Evolutionary conservation across 2,113 vertebrate species (phyloP), one percentile per base, ranked within the genome.

Genomic region (Barbus barbus): DNA sequence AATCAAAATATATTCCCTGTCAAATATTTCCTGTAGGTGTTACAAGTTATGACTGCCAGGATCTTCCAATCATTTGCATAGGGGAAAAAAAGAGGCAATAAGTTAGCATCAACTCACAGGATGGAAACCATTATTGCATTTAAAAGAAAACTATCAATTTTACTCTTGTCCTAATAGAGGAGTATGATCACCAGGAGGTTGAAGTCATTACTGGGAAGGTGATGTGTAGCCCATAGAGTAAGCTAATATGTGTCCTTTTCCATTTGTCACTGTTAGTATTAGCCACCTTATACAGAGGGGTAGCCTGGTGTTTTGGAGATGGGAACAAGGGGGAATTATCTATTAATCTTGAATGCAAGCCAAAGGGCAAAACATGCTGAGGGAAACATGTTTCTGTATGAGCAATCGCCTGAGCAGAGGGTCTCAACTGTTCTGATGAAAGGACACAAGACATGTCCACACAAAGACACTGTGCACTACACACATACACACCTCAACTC

Each of bases 61-160:
- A n/a, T n/a, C 75, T 24, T 8, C 28, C 48, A 58, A 11, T 77
- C 1, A 36, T 38, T 58, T 77, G 31, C 6, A 77, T 60, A 38
- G 83, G 38, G 8, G 81, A 83, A 89, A 73, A 89, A 76, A 87
- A 5, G 4, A 76, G 83, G 88, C 87, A 81, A 86, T 82, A 72
- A 87, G 87, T 86, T 83, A 89, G 83, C 65, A 69, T 77, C 22
- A 79, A 81, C 83, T 86, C 78, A 90, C 90, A 91, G 92, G 88
- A 93, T 91, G 88, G 92, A 93, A 88, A 90, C 92, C 91, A 92
- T 90, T 61, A 86, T 88, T 87, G 86, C 90, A 91, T 95, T 94
- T 92, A 91, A 90, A 93, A 79, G 33, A 93, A n/a, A 92, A 92
- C 90, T 93, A 94, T 94, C 73, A 92, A 94, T 94, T 93, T 90